phyloP scores from a whole-genome alignment of 2,113 vertebrate genomes.

The Sturnus vulgaris region DNA sequence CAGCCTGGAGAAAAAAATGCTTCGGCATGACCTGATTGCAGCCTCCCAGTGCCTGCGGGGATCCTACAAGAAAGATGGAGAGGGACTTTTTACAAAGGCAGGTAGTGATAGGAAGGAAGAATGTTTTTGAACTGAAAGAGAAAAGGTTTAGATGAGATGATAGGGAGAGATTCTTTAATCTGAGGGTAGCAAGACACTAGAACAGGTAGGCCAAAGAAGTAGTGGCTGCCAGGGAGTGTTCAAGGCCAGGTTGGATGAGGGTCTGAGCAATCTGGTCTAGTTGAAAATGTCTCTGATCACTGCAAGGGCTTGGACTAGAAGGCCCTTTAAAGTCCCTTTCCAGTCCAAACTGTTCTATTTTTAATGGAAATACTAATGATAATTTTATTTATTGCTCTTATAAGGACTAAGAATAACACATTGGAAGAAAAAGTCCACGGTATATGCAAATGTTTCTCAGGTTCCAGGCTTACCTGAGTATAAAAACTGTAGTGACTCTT shows the following conservation, averaged over 20 bases:
- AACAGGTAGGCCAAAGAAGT: not conserved
- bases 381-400: not conserved
- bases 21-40: rapidly evolving
- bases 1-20: not conserved
- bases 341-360: not conserved
- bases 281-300: not conserved
- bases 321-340: not conserved
- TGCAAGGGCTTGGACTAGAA: not conserved
- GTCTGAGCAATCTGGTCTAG: not conserved
- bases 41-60: not conserved
- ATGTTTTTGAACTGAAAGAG: not conserved
- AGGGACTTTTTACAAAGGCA: not conserved
- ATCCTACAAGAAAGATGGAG: not conserved
- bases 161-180: not conserved
- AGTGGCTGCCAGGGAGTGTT: not conserved
- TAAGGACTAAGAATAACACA: not conserved
- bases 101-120: not conserved
- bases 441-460: not conserved
- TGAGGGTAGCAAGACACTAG: not conserved
- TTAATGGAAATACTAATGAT: not conserved
- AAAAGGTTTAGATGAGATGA: not conserved
- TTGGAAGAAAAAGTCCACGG: not conserved
- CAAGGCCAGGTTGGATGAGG: not conserved
- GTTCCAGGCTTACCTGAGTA: not conserved
- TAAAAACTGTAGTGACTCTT: not conserved